These are phyloP conservation scores for Hypselothyrea guttata DNA, from an alignment of 2,888 invertebrate species.

Conservation along the genomic window DNA sequence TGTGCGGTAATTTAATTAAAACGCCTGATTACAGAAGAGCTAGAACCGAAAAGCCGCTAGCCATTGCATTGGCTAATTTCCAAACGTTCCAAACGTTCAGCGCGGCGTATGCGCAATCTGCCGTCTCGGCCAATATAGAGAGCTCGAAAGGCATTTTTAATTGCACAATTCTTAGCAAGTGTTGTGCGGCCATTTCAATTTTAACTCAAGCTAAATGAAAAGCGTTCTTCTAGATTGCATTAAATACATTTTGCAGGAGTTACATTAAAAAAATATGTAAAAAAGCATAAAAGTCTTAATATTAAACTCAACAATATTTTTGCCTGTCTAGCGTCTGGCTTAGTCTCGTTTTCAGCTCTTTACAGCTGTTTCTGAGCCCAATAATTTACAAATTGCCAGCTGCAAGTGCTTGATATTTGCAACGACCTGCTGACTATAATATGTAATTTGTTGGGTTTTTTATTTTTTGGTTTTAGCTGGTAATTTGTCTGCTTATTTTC, in stretches of 20 bases:
- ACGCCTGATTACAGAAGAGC: slow-evolving; percentile 66
- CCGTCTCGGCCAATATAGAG: slow-evolving; percentile 4
- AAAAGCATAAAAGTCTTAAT: too few species aligned
- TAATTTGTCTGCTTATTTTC: slow-evolving; percentile 22
- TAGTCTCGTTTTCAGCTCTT: slow-evolving; percentile 19
- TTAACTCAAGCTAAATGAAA: slow-evolving; percentile 7
- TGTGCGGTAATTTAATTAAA: slow-evolving; percentile 73
- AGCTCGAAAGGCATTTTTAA: slow-evolving; percentile 53
- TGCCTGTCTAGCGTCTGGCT: slow-evolving; percentile 9
- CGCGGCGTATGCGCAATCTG: slow-evolving; percentile 63
- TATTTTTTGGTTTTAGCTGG: slow-evolving; percentile 10
- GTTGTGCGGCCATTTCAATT: slow-evolving; percentile 33
- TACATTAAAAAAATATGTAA: too few species aligned
- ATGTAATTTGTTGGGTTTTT: slow-evolving; percentile 53
- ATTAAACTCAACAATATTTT: slow-evolving; percentile 13
- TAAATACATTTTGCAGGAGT: too few species aligned
- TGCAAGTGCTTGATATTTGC: slow-evolving; percentile 56
- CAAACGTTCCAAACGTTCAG: slow-evolving; percentile 58
- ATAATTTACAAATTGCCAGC: slow-evolving; percentile 49
- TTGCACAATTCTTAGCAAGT: slow-evolving; percentile 46
- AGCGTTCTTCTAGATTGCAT: too few species aligned
- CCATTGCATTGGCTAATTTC: slow-evolving; percentile 53
- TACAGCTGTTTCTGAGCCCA: slow-evolving; percentile 22
- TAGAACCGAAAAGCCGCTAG: slow-evolving; percentile 6
- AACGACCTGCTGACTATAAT: slow-evolving; percentile 41